These are phyloP conservation scores for Anthophora plumipes DNA, from an alignment of 2,888 invertebrate genomes.

Conservation along the genomic window DNA sequence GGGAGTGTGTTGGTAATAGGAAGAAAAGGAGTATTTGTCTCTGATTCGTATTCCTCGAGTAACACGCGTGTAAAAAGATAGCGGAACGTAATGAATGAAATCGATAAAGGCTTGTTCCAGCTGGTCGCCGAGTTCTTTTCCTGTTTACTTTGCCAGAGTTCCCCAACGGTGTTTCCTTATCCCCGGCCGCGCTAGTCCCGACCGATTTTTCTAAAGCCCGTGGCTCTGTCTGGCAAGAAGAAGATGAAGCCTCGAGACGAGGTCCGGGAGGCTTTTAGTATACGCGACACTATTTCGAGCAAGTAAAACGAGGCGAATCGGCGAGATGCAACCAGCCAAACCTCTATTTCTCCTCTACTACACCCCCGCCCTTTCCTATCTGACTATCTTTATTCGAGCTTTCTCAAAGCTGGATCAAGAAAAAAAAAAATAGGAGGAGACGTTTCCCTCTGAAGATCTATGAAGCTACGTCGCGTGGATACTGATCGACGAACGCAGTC, in stretches of 20 bases:
- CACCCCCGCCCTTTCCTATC: background rate
- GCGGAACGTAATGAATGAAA: background rate
- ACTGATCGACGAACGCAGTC: slow-evolving; percentile 60
- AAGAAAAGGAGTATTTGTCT: background rate
- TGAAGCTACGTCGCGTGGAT: slow-evolving; percentile 32
- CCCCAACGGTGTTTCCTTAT: slow-evolving; percentile 46
- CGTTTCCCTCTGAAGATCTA: slow-evolving; percentile 25
- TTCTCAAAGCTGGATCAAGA: slow-evolving; percentile 42
- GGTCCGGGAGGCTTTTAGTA: slow-evolving; percentile 48
- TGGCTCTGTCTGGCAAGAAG: slow-evolving; percentile 26
- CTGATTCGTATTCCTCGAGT: slow-evolving; percentile 16
- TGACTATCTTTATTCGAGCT: slow-evolving; percentile 13
- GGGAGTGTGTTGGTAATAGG: too few relatives aligned
- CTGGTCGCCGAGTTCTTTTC: background rate
- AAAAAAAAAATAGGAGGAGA: slow-evolving; percentile 26
- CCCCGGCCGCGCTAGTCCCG: slow-evolving; percentile 35
- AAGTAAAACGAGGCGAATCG: slow-evolving; percentile 60
- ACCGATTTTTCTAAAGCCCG: slow-evolving; percentile 58
- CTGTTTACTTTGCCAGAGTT: slow-evolving; percentile 40
- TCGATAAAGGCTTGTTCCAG: slow-evolving; percentile 1
- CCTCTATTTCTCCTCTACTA: background rate
- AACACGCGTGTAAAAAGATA: slow-evolving; percentile 20
- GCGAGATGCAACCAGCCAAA: slow-evolving; percentile 36
- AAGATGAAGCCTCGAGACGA: slow-evolving; percentile 39
- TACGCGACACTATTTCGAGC: slow-evolving; percentile 58